Evolutionary conservation across 1,140 invertebrate genomes (phyloP).

Genomic region (Drosophila pseudoobscura): DNA sequence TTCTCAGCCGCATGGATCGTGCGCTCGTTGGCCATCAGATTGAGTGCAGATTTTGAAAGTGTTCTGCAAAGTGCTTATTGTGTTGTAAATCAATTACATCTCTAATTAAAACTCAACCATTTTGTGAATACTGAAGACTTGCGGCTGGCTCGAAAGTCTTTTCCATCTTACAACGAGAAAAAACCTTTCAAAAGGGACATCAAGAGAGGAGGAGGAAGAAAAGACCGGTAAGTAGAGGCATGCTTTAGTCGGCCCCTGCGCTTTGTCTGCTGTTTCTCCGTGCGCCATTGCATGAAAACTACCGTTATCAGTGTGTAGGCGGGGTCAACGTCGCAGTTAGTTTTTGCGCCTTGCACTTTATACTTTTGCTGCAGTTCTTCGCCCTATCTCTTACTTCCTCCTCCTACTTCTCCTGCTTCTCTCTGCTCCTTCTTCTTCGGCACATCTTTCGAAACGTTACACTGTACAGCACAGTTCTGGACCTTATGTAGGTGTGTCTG

Average conservation of each 20-base stretch:
- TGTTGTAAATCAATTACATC: background rate
- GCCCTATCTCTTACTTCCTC: constrained; percentile 15
- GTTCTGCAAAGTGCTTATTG: constrained; percentile 26
- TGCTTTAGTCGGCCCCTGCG: constrained; percentile 41
- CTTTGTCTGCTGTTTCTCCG: constrained; percentile 36
- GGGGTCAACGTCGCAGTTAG: constrained; percentile 48
- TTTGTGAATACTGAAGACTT: constrained; percentile 13
- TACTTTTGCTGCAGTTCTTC: constrained; percentile 32
- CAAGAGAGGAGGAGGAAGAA: constrained; percentile 5
- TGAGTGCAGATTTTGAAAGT: constrained; percentile 13
- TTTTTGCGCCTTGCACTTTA: constrained; percentile 47
- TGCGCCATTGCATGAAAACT: constrained; percentile 62
- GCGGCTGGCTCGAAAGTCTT: constrained; percentile 32
- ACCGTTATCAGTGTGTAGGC: constrained; percentile 63
- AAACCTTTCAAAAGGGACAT: background rate
- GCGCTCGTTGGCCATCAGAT: constrained; percentile 24
- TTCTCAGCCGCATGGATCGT: constrained; percentile 45
- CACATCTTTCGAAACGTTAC: constrained; percentile 24
- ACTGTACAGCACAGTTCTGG: constrained; percentile 22
- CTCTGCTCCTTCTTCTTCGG: constrained; percentile 1
- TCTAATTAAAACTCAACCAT: background rate
- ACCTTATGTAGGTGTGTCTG: background rate
- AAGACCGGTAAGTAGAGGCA: constrained; percentile 65
- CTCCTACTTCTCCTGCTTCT: constrained; percentile 4
- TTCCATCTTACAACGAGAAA: background rate